Evolutionary conservation across 1,140 invertebrate species (phyloP), one percentile per base, ranked within the genome.

Genomic region (Drosophila nebulosa): DNA sequence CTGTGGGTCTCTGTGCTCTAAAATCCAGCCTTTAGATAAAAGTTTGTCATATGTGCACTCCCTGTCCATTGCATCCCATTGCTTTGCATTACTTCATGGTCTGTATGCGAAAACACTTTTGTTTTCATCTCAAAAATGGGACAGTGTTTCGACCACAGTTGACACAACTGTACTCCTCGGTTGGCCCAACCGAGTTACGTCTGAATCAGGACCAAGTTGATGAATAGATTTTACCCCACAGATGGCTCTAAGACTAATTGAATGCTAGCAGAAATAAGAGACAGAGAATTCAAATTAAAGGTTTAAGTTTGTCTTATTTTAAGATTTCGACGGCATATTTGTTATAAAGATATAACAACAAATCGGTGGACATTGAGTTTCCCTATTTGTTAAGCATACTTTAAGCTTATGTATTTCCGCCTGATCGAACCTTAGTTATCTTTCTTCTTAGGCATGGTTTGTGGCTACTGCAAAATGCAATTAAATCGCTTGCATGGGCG

Each of bases 141-240:
- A 22, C 79, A 83, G 51, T 64, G 51, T 59, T 83, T 78, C 64
- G 71, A 72, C 68, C 73, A 65, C 71, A 64, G 60, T 42, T 69
- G 73, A 69, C 62, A 69, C 50, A 75, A 72, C 71, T 64, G 62
- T 56, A 35, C 52, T 18, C 3, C n/a, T 16, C n/a, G n/a, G 12
- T 16, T 16, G 14, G 51, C 6, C 2, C 21, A 14, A 16, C 5
- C 6, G 39, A n/a, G 39, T 7, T 16, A 16, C 10, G 39, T 42
- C 4, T 18, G 14, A 9, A 30, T 30, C 6, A 9, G 10, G 30
- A 9, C 2, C 10, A 10, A 12, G 30, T 12, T 10, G 1, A 9
- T 9, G 21, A 21, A 46, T 21, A 18, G 39, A 46, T 36, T 12
- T 35, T 12, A 4, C 7, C 6, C 21, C 27, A 30, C 27, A 3